These are phyloP conservation scores for Euwallacea similis DNA, from an alignment of 1,140 invertebrate species.

Conservation along the genomic window DNA sequence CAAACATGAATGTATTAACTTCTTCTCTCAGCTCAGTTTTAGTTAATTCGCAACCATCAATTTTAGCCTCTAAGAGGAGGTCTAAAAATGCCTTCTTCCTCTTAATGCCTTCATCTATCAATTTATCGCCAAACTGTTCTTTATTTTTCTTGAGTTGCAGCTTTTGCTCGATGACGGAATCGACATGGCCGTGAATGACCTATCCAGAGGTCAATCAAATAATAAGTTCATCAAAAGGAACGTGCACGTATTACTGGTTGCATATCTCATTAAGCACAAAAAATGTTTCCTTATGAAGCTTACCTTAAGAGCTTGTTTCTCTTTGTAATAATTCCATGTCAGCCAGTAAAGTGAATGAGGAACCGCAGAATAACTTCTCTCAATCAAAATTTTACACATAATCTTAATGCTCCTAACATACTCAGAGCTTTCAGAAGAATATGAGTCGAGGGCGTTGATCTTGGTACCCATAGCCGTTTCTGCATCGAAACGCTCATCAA, in stretches of 20 bases:
- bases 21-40: conserved; percentile 76
- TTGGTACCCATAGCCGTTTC: conserved; percentile 82
- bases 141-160: background rate
- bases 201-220: background rate
- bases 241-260: background rate
- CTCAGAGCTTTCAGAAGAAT: conserved; percentile 64
- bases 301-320: conserved; percentile 60
- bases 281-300: background rate
- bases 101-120: conserved; percentile 51
- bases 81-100: conserved; percentile 74
- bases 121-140: conserved; percentile 6
- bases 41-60: conserved; percentile 59
- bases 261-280: background rate
- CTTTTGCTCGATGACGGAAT: conserved; percentile 56
- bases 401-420: conserved; percentile 73
- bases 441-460: conserved; percentile 63
- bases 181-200: conserved; percentile 69
- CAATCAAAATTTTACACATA: conserved; percentile 53
- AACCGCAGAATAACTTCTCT: conserved; percentile 53
- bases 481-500: conserved; percentile 49
- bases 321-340: conserved; percentile 38
- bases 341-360: conserved; percentile 40
- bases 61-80: conserved; percentile 62
- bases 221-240: no score
- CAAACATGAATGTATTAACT: conserved; percentile 87